Conservation (phyloP, 2,888 invertebrate species). For the Embidobia sp. region DNA sequence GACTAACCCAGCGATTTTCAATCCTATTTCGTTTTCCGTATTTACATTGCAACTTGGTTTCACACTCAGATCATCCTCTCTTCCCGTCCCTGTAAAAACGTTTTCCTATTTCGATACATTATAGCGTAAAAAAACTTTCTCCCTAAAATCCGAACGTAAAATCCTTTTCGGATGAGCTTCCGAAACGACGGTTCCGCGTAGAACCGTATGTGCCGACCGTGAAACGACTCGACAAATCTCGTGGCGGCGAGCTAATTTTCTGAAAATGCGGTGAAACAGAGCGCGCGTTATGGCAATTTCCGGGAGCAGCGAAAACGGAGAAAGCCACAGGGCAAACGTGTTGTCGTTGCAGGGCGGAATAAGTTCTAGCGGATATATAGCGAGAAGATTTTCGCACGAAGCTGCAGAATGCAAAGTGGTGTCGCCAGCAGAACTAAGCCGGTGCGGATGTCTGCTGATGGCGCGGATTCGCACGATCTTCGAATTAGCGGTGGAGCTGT, state of each 20-base stretch:
- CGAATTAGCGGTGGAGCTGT: slow-evolving; percentile 12
- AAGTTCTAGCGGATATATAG: slow-evolving; percentile 1
- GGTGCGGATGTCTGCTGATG: slow-evolving; percentile 17
- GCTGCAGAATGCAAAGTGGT: slow-evolving; percentile 32
- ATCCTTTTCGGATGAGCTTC: too few species aligned
- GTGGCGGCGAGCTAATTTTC: slow-evolving; percentile 7
- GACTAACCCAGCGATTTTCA: too few species aligned
- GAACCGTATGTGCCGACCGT: too few species aligned
- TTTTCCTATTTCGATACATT: too few species aligned
- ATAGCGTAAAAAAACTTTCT: too few species aligned
- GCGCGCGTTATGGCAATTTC: slow-evolving; percentile 24
- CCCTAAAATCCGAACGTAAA: too few species aligned
- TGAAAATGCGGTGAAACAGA: neutral
- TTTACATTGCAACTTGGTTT: too few species aligned
- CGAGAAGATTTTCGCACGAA: slow-evolving; percentile 37
- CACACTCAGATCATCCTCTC: too few species aligned
- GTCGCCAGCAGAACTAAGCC: slow-evolving; percentile 14
- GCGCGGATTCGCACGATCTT: slow-evolving; percentile 14
- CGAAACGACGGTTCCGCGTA: too few species aligned
- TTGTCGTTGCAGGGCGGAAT: slow-evolving; percentile 11
- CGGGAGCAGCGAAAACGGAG: slow-evolving; percentile 1
- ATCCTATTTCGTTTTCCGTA: too few species aligned
- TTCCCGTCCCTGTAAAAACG: too few species aligned
- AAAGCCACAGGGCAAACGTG: slow-evolving; percentile 21
- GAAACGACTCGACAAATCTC: slow-evolving; percentile 1